Base-by-base conservation (phyloP, 2,113 vertebrate genomes). In the Arothron firmamentum region DNA sequence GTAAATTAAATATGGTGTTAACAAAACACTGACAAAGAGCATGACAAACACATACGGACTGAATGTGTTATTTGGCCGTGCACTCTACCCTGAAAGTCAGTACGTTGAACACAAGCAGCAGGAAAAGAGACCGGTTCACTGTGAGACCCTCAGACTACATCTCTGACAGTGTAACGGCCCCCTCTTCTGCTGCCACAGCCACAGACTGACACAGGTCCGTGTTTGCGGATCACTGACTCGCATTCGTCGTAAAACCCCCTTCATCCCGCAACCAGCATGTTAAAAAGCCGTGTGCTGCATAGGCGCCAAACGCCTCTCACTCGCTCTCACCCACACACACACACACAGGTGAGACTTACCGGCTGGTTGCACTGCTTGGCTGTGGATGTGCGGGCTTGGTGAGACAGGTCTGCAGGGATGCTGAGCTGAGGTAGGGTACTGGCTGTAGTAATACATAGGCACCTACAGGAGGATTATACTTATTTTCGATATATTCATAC, bases 101-200 rank as follows among this genome's bases (percentile, higher is more conserved):
- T 56, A 13, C 18, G 81, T 74, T 21, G 85, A 83, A 62, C 43
- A 81, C 81, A 78, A 88, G 90, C 93, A 90, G 93, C 90, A 94
- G 92, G 91, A 92, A 95, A 96, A 98, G 94, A 96, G 94, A 95
- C 94, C 94, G 94, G 94, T 97, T 97, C 95, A 98, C 94, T 95
- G 95, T 97, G 94, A 96, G 94, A 95, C 93, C 93, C 92, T 93
- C 90, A 92, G 93, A 95, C 92, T 95, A 93, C 94, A 95, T 98
- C 95, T 97, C 95, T 94, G 92, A 98, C 95, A 98, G 95, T 97
- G 95, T 93, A 95, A 94, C 94, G 95, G 95, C 95, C 94, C 94
- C 94, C 93, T 87, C 91, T 90, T 94, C 92, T 92, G 86, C 92
- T 73, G 90, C 90, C 84, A 68, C 75, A 49, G 49, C 60, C 70